Percentiles rank a stretch among this genome's conserved stretches.
phyloP scores from a whole-genome alignment of 92 coral and sea anemone species.

The Parazoanthus darwini region DNA sequence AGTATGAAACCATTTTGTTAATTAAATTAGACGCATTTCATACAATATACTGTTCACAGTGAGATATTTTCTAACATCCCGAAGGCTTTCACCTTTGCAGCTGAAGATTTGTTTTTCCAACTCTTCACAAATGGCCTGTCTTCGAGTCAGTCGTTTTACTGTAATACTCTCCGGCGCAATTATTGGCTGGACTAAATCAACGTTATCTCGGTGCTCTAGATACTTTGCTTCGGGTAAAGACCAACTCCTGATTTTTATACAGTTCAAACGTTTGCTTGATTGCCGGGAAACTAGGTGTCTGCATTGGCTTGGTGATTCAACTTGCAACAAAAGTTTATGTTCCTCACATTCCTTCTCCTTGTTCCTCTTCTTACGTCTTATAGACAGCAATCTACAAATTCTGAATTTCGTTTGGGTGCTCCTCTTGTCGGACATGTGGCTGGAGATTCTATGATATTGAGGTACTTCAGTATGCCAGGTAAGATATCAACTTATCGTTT shows the following conservation, averaged over 20 bases:
- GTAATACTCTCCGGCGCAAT: slow-evolving; percentile 24
- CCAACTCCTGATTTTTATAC: background rate
- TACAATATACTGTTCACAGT: slow-evolving; percentile 62
- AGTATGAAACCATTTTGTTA: background rate
- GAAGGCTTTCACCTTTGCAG: slow-evolving; percentile 67
- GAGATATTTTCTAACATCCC: slow-evolving; percentile 70
- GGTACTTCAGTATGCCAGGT: background rate
- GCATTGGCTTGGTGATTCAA: background rate
- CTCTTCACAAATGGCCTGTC: slow-evolving; percentile 90
- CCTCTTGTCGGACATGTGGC: background rate
- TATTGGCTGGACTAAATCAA: background rate
- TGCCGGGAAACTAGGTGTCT: background rate
- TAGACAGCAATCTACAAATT: background rate
- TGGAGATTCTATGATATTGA: background rate
- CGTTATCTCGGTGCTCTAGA: no score
- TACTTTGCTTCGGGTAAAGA: background rate
- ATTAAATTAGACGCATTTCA: slow-evolving; percentile 61
- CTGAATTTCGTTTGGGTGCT: background rate
- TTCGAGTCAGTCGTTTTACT: slow-evolving; percentile 40
- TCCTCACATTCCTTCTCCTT: background rate
- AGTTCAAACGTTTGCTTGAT: background rate
- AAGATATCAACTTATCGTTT: background rate
- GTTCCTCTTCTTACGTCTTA: background rate
- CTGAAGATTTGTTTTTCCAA: slow-evolving; percentile 67
- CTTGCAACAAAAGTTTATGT: background rate